Conservation (phyloP, 2,113 vertebrate genomes). For the Pipa parva region DNA sequence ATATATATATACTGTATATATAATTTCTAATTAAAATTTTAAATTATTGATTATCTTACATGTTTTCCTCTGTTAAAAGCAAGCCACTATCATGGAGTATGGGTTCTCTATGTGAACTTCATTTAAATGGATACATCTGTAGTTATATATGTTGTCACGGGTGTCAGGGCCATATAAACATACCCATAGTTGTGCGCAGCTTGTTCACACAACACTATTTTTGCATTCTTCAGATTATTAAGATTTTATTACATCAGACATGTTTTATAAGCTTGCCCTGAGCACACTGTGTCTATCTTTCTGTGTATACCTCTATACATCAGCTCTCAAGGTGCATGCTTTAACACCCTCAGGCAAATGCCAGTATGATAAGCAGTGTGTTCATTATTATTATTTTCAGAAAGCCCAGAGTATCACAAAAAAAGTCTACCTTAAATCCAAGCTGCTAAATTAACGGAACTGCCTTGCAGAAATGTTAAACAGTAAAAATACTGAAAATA, state of each 20-base stretch:
- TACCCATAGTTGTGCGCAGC: too few species aligned
- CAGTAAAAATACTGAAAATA: neutral
- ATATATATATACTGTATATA: too few species aligned
- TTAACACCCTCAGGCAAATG: neutral
- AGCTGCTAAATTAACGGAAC: too few species aligned
- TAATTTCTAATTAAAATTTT: too few species aligned
- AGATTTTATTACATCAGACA: neutral
- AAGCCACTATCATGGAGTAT: too few species aligned
- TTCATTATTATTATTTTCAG: neutral
- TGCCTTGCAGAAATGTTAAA: neutral
- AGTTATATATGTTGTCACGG: too few species aligned
- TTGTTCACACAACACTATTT: too few species aligned
- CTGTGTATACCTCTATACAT: neutral
- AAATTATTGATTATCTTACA: too few species aligned
- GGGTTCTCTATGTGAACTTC: too few species aligned
- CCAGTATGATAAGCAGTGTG: neutral
- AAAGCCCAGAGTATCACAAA: neutral
- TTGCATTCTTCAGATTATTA: neutral
- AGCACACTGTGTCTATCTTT: neutral
- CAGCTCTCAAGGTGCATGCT: constrained; percentile 1
- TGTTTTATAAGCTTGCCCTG: constrained; percentile 1
- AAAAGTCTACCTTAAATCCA: neutral
- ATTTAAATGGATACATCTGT: too few species aligned
- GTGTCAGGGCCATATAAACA: too few species aligned
- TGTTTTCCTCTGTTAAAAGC: too few species aligned